phyloP scores from a whole-genome alignment of 2,888 invertebrate species.

The Papilio demoleus region DNA sequence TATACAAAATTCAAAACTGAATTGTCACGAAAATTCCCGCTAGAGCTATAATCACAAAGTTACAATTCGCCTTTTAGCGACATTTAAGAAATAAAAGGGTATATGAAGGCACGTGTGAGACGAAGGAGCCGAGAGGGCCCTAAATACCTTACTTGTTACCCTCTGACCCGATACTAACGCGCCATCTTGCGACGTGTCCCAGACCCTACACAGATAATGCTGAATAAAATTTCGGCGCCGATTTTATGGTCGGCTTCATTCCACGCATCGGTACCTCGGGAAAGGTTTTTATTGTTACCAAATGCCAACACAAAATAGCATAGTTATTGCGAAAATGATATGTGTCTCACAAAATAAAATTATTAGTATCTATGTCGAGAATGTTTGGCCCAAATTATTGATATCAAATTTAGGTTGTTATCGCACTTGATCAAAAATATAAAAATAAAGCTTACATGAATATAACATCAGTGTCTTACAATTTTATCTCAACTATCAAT shows the following conservation, averaged over 20 bases:
- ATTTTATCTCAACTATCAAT: neutral
- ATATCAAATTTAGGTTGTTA: no score
- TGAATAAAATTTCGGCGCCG: constrained; percentile 57
- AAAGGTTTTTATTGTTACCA: constrained; percentile 52
- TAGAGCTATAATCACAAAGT: no score
- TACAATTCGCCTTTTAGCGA: neutral
- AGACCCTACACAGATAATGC: constrained; percentile 53
- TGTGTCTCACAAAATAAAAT: no score
- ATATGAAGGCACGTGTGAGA: constrained; percentile 9
- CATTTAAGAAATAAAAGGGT: constrained; percentile 35
- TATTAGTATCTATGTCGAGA: no score
- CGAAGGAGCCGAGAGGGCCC: constrained; percentile 29
- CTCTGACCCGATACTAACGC: constrained; percentile 59
- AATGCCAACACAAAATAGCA: constrained; percentile 15
- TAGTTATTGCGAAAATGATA: constrained; percentile 4
- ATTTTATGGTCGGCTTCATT: constrained; percentile 59
- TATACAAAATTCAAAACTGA: no score
- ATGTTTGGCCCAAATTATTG: no score
- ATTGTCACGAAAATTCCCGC: no score
- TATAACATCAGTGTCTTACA: neutral
- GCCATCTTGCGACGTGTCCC: constrained; percentile 57
- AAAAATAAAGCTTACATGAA: neutral
- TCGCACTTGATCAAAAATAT: neutral
- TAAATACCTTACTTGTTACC: constrained; percentile 38
- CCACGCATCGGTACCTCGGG: constrained; percentile 57